These are phyloP conservation scores for Sturnus vulgaris DNA, from an alignment of 2,113 vertebrate genomes.

Conservation along the genomic window DNA sequence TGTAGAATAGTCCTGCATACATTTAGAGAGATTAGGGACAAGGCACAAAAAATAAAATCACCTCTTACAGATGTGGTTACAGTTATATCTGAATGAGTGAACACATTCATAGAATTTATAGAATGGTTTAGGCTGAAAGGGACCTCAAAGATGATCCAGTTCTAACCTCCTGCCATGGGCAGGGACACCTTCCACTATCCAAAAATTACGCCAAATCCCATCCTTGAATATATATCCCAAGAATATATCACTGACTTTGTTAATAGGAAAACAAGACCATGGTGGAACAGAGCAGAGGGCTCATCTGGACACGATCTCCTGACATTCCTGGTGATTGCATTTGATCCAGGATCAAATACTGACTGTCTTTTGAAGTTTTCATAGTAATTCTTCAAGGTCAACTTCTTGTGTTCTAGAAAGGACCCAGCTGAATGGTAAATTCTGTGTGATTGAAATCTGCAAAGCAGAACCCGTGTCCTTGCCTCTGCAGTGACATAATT, in stretches of 20 bases:
- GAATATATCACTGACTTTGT: neutral
- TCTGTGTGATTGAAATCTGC: neutral
- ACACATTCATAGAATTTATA: neutral
- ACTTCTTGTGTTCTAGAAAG: neutral
- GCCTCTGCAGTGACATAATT: neutral
- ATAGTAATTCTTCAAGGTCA: neutral
- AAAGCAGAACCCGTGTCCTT: neutral
- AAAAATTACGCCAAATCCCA: fast-evolving
- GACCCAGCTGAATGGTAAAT: neutral
- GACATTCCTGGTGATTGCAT: neutral
- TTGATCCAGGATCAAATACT: neutral
- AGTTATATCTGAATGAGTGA: neutral
- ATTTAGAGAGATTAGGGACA: neutral
- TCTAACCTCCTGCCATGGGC: neutral
- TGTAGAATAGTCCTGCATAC: neutral
- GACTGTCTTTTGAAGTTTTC: neutral
- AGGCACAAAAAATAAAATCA: neutral
- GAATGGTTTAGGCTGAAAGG: neutral
- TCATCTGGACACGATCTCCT: neutral
- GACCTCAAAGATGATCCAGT: neutral
- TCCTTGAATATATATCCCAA: too few relatives aligned
- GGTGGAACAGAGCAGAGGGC: neutral
- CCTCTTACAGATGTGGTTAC: neutral
- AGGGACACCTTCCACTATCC: neutral
- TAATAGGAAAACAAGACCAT: neutral